Conservation (phyloP, 2,797 vertebrate species). For the Clamator glandarius region DNA sequence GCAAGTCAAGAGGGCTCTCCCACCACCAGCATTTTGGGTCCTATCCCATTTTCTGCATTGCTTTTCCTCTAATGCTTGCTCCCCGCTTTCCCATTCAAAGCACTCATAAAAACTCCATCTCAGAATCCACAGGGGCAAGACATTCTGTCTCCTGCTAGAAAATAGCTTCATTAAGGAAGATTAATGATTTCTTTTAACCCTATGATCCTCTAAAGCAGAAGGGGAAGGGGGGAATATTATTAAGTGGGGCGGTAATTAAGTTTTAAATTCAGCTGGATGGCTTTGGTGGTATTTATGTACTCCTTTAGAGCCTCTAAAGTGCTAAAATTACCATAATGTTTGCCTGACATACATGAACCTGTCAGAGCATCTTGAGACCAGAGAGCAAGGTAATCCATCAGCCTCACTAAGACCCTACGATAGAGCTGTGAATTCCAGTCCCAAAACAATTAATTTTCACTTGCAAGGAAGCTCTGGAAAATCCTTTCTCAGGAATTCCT, state of each 20-base stretch:
- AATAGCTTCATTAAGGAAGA: constrained; percentile 69
- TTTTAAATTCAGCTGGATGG: constrained; percentile 53
- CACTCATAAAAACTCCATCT: constrained; percentile 39
- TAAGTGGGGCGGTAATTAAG: constrained; percentile 59
- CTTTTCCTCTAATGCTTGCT: neutral
- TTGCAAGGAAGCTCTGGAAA: constrained; percentile 12
- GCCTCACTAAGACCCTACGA: neutral
- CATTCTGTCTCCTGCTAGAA: constrained; percentile 58
- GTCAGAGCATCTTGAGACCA: constrained; percentile 55
- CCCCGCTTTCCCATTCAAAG: neutral
- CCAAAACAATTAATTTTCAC: constrained; percentile 56
- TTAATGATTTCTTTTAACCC: constrained; percentile 65
- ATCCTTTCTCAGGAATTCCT: constrained; percentile 43
- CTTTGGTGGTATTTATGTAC: constrained; percentile 40
- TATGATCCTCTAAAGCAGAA: constrained; percentile 24
- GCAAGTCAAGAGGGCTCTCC: neutral
- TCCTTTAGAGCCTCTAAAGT: constrained; percentile 32
- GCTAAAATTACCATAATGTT: constrained; percentile 62
- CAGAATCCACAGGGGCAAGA: constrained; percentile 51
- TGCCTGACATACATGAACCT: constrained; percentile 59
- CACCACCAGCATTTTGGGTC: neutral
- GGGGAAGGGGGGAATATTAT: neutral
- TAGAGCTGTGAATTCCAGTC: constrained; percentile 47
- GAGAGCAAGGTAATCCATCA: constrained; percentile 40
- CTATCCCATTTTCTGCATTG: neutral